Conservation (phyloP, 2,113 vertebrate genomes). For the Chunga burmeisteri region DNA sequence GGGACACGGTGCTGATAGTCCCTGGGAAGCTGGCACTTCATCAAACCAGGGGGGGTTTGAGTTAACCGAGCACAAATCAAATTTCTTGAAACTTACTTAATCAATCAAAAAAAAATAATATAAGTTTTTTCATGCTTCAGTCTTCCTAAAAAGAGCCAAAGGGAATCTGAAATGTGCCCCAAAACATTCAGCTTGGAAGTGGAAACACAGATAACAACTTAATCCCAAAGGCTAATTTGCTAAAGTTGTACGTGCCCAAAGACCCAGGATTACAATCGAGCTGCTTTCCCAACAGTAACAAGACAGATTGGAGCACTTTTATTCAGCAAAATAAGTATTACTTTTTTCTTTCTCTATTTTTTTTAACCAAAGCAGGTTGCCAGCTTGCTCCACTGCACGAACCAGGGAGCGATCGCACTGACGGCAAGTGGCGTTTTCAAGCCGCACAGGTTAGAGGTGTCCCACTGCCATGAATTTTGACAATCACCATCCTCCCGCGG, state of each 20-base stretch:
- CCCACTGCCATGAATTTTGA: fast-evolving
- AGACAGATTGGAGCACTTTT: not conserved
- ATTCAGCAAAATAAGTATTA: not conserved
- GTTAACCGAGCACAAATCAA: not conserved
- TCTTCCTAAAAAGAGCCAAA: not conserved
- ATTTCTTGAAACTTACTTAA: not conserved
- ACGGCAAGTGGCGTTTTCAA: fast-evolving
- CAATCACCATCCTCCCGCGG: not conserved
- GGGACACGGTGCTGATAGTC: not conserved
- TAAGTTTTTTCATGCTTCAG: not conserved
- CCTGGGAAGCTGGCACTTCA: not conserved
- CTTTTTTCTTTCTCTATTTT: not conserved
- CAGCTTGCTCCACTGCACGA: not conserved
- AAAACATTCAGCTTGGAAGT: not conserved
- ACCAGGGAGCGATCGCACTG: fast-evolving
- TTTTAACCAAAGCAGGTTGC: not conserved
- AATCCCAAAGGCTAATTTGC: not conserved
- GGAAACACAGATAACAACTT: not conserved
- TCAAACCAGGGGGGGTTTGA: not conserved
- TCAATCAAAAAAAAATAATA: not conserved
- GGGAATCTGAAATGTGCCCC: constrained; percentile 33
- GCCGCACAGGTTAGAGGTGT: fast-evolving
- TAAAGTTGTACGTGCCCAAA: not conserved
- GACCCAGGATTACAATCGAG: not conserved
- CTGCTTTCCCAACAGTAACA: not conserved